Percentiles rank a stretch among this genome's conserved stretches.
These are phyloP conservation scores for Tipula vernalis DNA, from an alignment of 2,888 invertebrate genomes.

Conservation along the genomic window DNA sequence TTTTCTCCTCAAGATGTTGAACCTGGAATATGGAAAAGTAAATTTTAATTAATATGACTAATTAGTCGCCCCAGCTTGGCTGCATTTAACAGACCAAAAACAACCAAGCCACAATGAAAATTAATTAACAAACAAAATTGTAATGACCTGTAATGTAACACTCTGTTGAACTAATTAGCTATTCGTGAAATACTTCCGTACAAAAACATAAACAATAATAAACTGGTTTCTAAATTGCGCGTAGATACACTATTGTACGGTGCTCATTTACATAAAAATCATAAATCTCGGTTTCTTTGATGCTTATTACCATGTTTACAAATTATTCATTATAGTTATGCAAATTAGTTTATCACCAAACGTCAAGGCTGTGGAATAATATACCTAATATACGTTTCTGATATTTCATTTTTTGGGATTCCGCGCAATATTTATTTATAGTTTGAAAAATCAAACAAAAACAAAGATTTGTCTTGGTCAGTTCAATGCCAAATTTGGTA, in stretches of 20 bases:
- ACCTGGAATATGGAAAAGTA: conserved; percentile 35
- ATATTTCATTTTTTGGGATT: neutral
- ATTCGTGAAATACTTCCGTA: neutral
- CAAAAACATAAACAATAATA: neutral
- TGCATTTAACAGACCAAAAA: no score
- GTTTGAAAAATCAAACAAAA: neutral
- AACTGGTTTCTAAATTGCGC: neutral
- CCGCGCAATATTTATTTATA: neutral
- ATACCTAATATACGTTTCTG: neutral
- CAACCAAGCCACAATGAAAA: neutral
- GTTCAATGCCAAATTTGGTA: neutral
- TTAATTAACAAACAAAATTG: neutral
- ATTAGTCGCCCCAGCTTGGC: no score
- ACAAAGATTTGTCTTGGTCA: neutral
- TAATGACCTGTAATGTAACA: neutral
- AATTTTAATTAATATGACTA: no score
- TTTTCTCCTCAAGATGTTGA: conserved; percentile 67
- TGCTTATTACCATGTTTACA: neutral
- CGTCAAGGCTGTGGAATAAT: neutral
- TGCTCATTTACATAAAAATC: neutral
- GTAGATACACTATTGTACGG: neutral
- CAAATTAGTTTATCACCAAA: neutral
- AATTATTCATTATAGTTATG: neutral
- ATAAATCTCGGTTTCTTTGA: neutral
- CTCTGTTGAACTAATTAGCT: neutral